Base-by-base conservation (phyloP, 2,888 invertebrate genomes). In the Watsonalla cultraria region DNA sequence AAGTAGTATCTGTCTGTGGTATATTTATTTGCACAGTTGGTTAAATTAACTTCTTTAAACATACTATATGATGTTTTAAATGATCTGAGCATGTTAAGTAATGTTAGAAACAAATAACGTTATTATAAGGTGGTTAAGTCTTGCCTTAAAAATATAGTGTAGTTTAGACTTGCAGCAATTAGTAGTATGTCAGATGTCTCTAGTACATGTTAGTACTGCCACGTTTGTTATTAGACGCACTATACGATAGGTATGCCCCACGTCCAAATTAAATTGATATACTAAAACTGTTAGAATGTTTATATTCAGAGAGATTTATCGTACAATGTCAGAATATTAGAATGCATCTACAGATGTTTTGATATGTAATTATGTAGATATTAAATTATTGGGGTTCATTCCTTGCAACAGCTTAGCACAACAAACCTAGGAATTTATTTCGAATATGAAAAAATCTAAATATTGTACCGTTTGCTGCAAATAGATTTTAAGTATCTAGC, bases 401-500 rank as follows among this genome's bases (percentile, higher is more conserved):
- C 6, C 6, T 47, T 47, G 47, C 33, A 47, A 47, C 11, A 47
- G 47, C 47, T 34, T 34, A 15, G 49, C 15, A 49, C 39, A 48
- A 15, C 46, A 46, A 5, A 47, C 34, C 37, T 49, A 35, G 13
- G 7, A 14, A 37, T 11, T 13, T 5, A 35, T 33, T 2, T 4
- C n/a, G 8, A 13, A 13, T 47, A 35, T 48, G 13, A 35, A 14
- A n/a, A 14, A 13, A 49, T n/a, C 54, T 68, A 64, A 63, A 42
- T 62, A 66, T 70, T 70, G 74, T 75, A 74, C 70, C 75, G 70
- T 78, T 74, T 71, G 68, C 73, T 78, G 74, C 72, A 68, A 72
- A 75, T 76, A 74, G 71, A 73, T 70, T 68, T 69, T 57, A 73
- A 73, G 66, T 72, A 77, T 72, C 67, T 80, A 83, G 84, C 84